A percentile compares a stretch with the other conserved stretches of the same genome.
Conservation (phyloP, 2,888 invertebrate genomes). For the Drosophila putrida region DNA sequence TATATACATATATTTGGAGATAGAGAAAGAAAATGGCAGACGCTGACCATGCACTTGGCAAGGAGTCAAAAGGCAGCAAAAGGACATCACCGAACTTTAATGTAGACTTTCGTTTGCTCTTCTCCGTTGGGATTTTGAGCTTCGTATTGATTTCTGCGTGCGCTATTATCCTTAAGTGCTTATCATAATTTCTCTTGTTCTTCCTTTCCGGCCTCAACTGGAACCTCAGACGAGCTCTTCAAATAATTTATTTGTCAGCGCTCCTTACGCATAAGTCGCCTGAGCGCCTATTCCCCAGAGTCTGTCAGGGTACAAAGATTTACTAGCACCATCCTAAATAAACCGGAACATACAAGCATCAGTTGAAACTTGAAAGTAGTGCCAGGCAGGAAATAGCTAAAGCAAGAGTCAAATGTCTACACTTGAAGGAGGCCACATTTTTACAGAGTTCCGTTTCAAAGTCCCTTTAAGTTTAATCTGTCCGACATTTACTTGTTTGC, state of each 20-base stretch:
- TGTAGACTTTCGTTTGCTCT: slow-evolving; percentile 53
- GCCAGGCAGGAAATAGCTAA: slow-evolving; percentile 17
- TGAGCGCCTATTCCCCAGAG: slow-evolving; percentile 57
- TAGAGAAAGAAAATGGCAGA: slow-evolving; percentile 13
- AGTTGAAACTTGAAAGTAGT: slow-evolving; percentile 27
- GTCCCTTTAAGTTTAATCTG: slow-evolving; percentile 31
- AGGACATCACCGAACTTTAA: slow-evolving; percentile 7
- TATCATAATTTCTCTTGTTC: slow-evolving; percentile 73
- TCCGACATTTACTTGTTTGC: slow-evolving; percentile 9
- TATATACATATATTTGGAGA: neutral
- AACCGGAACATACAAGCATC: slow-evolving; percentile 14
- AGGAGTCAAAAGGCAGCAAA: slow-evolving; percentile 28
- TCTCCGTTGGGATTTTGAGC: slow-evolving; percentile 48
- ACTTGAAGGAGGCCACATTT: slow-evolving; percentile 8
- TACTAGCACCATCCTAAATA: slow-evolving; percentile 38
- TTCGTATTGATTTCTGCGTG: slow-evolving; percentile 69
- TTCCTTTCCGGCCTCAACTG: slow-evolving; percentile 18
- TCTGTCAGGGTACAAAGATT: slow-evolving; percentile 57
- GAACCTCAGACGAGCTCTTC: slow-evolving; percentile 8
- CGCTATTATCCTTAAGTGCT: slow-evolving; percentile 77
- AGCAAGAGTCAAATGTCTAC: slow-evolving; percentile 11
- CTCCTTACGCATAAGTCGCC: slow-evolving; percentile 53
- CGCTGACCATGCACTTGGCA: slow-evolving; percentile 76
- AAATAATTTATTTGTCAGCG: slow-evolving; percentile 49
- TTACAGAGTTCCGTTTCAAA: slow-evolving; percentile 15